A percentile compares a stretch with the other conserved stretches of the same genome.
These are phyloP conservation scores for Cryptotermes secundus DNA, from an alignment of 1,140 invertebrate species.

Conservation along the genomic window DNA sequence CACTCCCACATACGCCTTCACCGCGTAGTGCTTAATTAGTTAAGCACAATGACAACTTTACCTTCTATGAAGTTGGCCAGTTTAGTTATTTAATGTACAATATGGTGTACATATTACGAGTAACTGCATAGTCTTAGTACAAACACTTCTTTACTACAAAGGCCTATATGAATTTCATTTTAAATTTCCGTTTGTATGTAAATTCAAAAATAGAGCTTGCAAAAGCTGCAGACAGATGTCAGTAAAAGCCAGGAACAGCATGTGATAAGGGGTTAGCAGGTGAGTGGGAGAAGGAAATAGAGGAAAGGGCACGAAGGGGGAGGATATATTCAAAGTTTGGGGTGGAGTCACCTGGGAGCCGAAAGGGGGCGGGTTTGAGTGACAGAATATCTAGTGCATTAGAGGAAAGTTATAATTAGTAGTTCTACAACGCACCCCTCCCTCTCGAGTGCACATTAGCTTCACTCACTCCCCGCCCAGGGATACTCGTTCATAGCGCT, in stretches of 20 bases:
- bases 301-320: background rate
- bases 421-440: background rate
- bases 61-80: too few relatives aligned
- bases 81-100: too few relatives aligned
- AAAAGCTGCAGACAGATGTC: background rate
- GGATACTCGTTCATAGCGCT: background rate
- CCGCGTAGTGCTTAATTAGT: too few relatives aligned
- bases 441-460: background rate
- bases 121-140: too few relatives aligned
- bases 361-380: background rate
- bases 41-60: too few relatives aligned
- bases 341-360: background rate
- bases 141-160: too few relatives aligned
- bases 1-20: too few relatives aligned
- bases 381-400: slow-evolving; percentile 3
- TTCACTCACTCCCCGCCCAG: too few relatives aligned
- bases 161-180: too few relatives aligned
- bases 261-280: background rate
- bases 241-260: background rate
- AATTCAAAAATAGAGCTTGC: background rate
- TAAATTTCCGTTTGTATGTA: background rate
- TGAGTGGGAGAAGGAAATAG: background rate
- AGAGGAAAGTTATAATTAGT: background rate
- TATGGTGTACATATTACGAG: too few relatives aligned
- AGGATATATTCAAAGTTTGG: background rate